These are phyloP conservation scores for Piaya cayana DNA, from an alignment of 2,113 vertebrate species.

Conservation along the genomic window DNA sequence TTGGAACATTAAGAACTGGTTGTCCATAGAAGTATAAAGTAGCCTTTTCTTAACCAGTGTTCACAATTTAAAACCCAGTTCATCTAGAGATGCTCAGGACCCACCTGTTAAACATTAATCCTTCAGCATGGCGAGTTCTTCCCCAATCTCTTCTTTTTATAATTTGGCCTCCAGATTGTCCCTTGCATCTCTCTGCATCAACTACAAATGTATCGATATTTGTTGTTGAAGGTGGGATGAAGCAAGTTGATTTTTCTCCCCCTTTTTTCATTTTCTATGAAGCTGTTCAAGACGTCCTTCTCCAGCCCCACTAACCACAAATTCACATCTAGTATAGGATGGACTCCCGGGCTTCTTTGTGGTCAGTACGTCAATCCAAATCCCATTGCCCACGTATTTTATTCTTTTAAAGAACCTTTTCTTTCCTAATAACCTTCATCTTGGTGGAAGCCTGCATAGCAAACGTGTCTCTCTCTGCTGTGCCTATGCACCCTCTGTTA, in stretches of 20 bases:
- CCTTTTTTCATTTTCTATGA: background rate
- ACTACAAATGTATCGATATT: background rate
- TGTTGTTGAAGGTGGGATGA: background rate
- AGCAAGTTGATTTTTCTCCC: background rate
- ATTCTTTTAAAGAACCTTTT: background rate
- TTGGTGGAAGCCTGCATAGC: constrained; percentile 40
- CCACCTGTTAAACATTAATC: constrained; percentile 18
- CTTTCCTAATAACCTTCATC: background rate
- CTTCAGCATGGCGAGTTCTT: constrained; percentile 32
- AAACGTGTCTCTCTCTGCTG: constrained; percentile 24
- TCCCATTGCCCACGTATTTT: background rate
- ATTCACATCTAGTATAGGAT: background rate
- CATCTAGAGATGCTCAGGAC: constrained; percentile 58
- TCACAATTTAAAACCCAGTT: background rate
- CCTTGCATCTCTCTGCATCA: background rate
- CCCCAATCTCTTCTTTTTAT: background rate
- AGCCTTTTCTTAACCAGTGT: constrained; percentile 53
- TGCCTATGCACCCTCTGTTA: constrained; percentile 48
- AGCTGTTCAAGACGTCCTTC: background rate
- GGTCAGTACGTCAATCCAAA: background rate
- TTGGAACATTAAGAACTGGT: constrained; percentile 7
- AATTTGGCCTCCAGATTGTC: background rate
- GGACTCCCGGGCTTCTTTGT: background rate
- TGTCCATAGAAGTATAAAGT: background rate
- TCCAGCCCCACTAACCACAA: background rate